phyloP scores from a whole-genome alignment of 2,797 vertebrate genomes.

The Gymnoscopelus microlampas region DNA sequence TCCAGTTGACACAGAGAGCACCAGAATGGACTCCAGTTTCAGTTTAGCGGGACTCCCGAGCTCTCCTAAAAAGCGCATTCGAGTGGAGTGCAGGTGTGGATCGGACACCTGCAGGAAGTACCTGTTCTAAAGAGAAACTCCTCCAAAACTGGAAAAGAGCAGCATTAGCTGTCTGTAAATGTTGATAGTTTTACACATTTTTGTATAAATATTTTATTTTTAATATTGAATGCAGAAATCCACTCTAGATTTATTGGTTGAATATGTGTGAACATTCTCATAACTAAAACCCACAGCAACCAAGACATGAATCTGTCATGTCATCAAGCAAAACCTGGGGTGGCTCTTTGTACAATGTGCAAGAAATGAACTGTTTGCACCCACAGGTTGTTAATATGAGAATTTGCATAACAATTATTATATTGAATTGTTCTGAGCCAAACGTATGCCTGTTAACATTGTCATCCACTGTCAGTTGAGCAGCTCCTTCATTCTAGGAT shows the following conservation, averaged over 20 bases:
- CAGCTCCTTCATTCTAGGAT: too few relatives aligned
- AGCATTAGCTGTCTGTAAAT: background rate
- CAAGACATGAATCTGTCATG: background rate
- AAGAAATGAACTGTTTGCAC: too few relatives aligned
- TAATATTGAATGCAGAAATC: background rate
- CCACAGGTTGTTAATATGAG: too few relatives aligned
- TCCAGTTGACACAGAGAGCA: constrained; percentile 89
- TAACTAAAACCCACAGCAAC: background rate
- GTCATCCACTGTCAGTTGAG: too few relatives aligned
- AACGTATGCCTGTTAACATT: too few relatives aligned
- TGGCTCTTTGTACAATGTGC: background rate
- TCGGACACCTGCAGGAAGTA: constrained; percentile 88
- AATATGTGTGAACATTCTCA: background rate
- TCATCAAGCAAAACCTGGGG: background rate
- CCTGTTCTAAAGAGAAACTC: constrained; percentile 80
- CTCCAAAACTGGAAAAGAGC: background rate
- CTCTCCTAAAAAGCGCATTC: constrained; percentile 85
- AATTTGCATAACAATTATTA: too few relatives aligned
- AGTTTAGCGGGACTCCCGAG: constrained; percentile 81
- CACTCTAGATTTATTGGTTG: background rate
- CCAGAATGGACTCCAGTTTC: constrained; percentile 91
- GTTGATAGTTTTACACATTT: constrained; percentile 44
- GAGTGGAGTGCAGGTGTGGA: constrained; percentile 92
- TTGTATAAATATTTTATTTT: constrained; percentile 2
- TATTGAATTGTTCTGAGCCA: too few relatives aligned